Evolutionary conservation across 1,140 invertebrate species (phyloP).

Genomic region (silkworm (Bombyx mori)): ASM3026992v2 NC_085110.1:4936001-4936500

Average conservation of each 20-base stretch:
- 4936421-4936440: background rate
- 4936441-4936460: too few relatives aligned
- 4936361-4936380: background rate
- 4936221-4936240: slow-evolving; percentile 6
- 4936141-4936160: slow-evolving; percentile 49
- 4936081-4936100: slow-evolving; percentile 57
- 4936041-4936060: slow-evolving; percentile 28
- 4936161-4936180: slow-evolving; percentile 63
- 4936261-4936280: too few relatives aligned
- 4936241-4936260: slow-evolving; percentile 1
- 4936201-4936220: slow-evolving; percentile 15
- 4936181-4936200: slow-evolving; percentile 59
- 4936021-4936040: slow-evolving; percentile 46
- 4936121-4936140: slow-evolving; percentile 65
- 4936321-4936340: too few relatives aligned
- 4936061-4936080: slow-evolving; percentile 58
- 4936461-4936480: too few relatives aligned
- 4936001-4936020: slow-evolving; percentile 44
- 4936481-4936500: too few relatives aligned
- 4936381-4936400: background rate
- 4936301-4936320: too few relatives aligned
- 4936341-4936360: background rate
- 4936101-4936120: slow-evolving; percentile 55
- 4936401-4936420: background rate
- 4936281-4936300: too few relatives aligned